These are phyloP conservation scores for Peromyscus polionotus DNA, from an alignment of 2,113 vertebrate genomes.

Conservation along the genomic window DNA sequence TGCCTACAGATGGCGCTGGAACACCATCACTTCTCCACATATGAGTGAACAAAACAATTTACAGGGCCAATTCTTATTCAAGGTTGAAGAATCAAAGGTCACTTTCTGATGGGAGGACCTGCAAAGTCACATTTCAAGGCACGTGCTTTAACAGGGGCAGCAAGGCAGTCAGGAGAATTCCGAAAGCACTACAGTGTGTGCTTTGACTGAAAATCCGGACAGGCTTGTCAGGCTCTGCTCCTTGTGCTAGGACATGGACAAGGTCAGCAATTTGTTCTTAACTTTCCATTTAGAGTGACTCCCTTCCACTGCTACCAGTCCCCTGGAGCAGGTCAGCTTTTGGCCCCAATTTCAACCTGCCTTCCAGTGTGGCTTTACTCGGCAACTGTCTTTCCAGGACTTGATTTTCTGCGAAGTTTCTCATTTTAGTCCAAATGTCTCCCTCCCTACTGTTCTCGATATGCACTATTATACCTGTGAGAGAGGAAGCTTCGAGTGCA, in stretches of 20 bases:
- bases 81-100: neutral
- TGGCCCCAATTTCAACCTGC: neutral
- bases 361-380: neutral
- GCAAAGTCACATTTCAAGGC: neutral
- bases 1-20: neutral
- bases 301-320: neutral
- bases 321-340: neutral
- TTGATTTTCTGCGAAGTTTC: constrained; percentile 36
- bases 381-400: neutral
- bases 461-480: neutral
- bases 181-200: neutral
- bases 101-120: neutral
- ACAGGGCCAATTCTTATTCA: neutral
- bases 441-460: neutral
- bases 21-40: neutral
- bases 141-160: neutral
- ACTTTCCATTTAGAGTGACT: neutral
- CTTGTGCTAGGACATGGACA: neutral
- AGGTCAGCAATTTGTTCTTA: neutral
- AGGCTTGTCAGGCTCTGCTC: neutral
- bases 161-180: neutral
- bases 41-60: neutral
- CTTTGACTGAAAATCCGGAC: neutral
- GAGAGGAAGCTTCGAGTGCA: neutral
- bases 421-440: neutral